Conservation (phyloP, 2,113 vertebrate species). For the Lethenteron reissneri region DNA sequence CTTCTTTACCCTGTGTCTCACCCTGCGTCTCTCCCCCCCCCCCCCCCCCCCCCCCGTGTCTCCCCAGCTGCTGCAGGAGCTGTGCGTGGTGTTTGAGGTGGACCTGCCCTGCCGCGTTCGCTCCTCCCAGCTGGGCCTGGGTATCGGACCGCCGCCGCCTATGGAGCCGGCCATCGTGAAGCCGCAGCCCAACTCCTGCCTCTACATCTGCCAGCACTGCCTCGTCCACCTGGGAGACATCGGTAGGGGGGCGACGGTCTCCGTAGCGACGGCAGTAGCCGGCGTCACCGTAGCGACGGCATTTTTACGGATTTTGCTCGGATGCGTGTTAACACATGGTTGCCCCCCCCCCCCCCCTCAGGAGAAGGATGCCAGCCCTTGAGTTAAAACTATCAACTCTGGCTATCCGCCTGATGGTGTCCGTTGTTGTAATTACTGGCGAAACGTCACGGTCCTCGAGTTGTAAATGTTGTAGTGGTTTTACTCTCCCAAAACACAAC, state of each 20-base stretch:
- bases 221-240: constrained; percentile 98
- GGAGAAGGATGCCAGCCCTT: too few species aligned
- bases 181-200: constrained; percentile 91
- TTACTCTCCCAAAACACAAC: too few species aligned
- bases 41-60: neutral
- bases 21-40: neutral
- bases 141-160: constrained; percentile 80
- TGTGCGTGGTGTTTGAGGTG: constrained; percentile 95
- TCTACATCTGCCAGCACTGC: constrained; percentile 99
- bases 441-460: too few species aligned
- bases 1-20: neutral
- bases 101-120: constrained; percentile 89
- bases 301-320: too few species aligned
- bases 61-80: constrained; percentile 65
- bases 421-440: too few species aligned
- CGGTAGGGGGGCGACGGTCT: constrained; percentile 27
- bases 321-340: too few species aligned
- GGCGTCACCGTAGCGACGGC: constrained; percentile 11
- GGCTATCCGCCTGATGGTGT: too few species aligned
- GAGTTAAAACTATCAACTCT: too few species aligned
- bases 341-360: too few species aligned
- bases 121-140: constrained; percentile 87
- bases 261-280: constrained; percentile 11
- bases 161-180: constrained; percentile 67
- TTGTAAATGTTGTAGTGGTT: too few species aligned